Evolutionary conservation across 2,797 vertebrate genomes (phyloP), one percentile per base, ranked within the genome.

Genomic region (Squalus acanthias): DNA sequence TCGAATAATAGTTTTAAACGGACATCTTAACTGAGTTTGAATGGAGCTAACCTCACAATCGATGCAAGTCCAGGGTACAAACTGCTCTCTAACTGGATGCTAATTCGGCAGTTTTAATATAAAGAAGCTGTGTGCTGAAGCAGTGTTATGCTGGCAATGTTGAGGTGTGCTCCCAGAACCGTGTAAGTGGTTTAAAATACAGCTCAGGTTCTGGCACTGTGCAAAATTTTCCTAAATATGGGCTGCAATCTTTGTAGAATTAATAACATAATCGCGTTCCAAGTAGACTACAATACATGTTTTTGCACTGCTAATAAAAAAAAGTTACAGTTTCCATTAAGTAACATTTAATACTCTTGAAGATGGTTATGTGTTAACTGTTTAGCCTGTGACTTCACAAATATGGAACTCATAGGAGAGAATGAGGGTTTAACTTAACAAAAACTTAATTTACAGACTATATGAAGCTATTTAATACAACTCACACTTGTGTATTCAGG

Each of bases 281-380:
- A 91, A 91, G 29, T 17, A 91, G 57, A 65, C 60, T 63, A n/a
- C 88, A 91, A 65, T 91, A 63, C 88, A 65, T 91, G 88, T 91
- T 91, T 33, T 60, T 91, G 88, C 57, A 1, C 13, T 5, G 29
- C 60, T 63, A 91, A 91, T 91, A 63, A 91, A 85, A 91, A 85
- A 85, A 91, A 63, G 60, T n/a, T 91, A 24, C 82, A 60, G 57
- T 91, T 91, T 91, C 88, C 88, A 91, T 91, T 60, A 91, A 91
- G 57, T 63, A 91, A 91, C 24, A 63, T 91, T 33, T 89, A 57
- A 60, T 89, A 60, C 87, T 60, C 87, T 89, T 89, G 88, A 91
- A 91, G 57, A 91, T n/a, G 57, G 4, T 60, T 63, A 15, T 91
- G 57, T 17, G 5, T 91, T 91, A 91, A 91, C 57, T 13, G 15